Evolutionary conservation across 2,888 invertebrate species (phyloP).

Genomic region (Ligdia adustata): DNA sequence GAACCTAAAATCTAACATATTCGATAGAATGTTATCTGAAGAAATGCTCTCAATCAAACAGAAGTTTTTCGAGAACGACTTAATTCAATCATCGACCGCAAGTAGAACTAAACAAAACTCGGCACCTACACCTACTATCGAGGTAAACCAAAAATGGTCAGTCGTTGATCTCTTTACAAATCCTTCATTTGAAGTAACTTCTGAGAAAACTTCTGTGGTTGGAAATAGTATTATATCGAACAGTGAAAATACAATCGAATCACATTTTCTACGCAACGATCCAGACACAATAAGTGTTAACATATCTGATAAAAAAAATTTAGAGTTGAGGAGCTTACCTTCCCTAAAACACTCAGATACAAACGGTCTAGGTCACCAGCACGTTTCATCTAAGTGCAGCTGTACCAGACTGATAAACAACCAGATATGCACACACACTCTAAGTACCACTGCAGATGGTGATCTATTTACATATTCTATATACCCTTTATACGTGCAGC

Average conservation of each 20-base stretch:
- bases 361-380: constrained; percentile 1
- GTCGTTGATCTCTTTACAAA: constrained; percentile 45
- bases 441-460: constrained; percentile 7
- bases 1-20: constrained; percentile 60
- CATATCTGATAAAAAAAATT: constrained; percentile 48
- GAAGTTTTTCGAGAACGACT: constrained; percentile 53
- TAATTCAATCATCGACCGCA: constrained; percentile 36
- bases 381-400: constrained; percentile 23
- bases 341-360: constrained; percentile 5
- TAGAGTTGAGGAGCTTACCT: constrained; percentile 62
- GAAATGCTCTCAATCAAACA: constrained; percentile 66
- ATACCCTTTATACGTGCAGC: constrained; percentile 44
- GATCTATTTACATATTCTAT: constrained; percentile 23
- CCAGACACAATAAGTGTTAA: constrained; percentile 11
- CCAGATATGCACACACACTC: constrained; percentile 9
- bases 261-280: constrained; percentile 1
- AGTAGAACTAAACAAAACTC: constrained; percentile 42
- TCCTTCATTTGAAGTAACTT: constrained; percentile 19
- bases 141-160: constrained; percentile 63
- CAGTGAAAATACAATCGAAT: constrained; percentile 1
- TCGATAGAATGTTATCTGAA: constrained; percentile 66
- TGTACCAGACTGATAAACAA: constrained; percentile 19
- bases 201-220: background rate
- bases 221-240: constrained; percentile 7
- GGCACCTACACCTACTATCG: constrained; percentile 53